Evolutionary conservation across 2,113 vertebrate genomes (phyloP), one percentile per base, ranked within the genome.

Genomic region (Scomber japonicus): DNA sequence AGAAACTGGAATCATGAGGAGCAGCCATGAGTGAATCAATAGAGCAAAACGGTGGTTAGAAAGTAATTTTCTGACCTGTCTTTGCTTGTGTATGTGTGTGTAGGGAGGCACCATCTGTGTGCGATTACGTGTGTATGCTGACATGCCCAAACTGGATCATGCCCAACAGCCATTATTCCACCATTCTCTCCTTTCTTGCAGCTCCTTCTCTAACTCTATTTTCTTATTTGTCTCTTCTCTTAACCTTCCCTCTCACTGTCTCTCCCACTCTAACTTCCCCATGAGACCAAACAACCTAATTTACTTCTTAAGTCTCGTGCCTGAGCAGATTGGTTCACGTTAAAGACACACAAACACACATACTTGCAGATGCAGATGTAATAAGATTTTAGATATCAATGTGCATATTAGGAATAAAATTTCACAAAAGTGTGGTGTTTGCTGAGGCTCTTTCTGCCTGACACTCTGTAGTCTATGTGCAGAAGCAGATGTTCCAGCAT

Each of bases 261-360:
- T 63, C 76, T 78, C 62, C 46, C 82, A 62, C 81, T 87, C 56
- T 50, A 80, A 78, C 77, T 71, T 85, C 81, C 88, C 84, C 87
- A 56, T 27, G 77, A 87, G 83, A 82, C 54, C 19, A 74, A 63
- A 78, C 89, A 71, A 78, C 84, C 59, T 69, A 7, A 71, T 91
- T 92, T 83, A 78, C 72, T 78, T 87, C 30, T 48, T 44, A 45
- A 82, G 35, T 63, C 68, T 83, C 12, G 15, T 65, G 62, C 66
- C 56, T 67, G 63, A 71, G 68, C 67, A 46, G 71, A 45, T 16
- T 71, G 76, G 54, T 65, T 75, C 46, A 72, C 44, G 12, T 79
- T 21, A 56, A 44, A 49, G 68, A 62, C 61, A 76, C 55, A 76
- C 69, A 80, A n/a, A 48, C 65, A 75, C 16, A n/a, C 73, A 19